A percentile compares a stretch with the other conserved stretches of the same genome.
Conservation (phyloP, 2,113 vertebrate species). For the Microtus pennsylvanicus region DNA sequence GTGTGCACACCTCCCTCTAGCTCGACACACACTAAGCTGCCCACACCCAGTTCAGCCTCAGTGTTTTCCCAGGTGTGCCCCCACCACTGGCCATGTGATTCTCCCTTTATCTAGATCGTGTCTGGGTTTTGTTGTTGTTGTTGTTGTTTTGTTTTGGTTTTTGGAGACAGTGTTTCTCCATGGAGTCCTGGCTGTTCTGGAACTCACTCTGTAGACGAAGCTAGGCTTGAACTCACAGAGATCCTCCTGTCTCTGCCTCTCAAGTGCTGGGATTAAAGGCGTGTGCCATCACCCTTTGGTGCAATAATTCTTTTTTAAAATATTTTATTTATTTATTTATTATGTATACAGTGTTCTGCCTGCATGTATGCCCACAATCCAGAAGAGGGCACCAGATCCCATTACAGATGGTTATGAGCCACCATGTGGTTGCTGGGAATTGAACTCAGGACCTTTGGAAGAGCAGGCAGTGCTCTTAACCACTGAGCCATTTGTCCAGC, state of each 20-base stretch:
- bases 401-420: too few relatives aligned
- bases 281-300: not conserved
- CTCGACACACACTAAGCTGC: not conserved
- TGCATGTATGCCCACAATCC: too few relatives aligned
- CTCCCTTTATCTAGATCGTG: not conserved
- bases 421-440: too few relatives aligned
- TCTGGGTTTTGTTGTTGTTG: not conserved
- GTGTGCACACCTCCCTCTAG: not conserved
- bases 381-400: too few relatives aligned
- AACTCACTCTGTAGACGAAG: not conserved
- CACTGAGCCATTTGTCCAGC: too few relatives aligned
- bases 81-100: not conserved
- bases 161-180: not conserved
- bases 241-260: not conserved
- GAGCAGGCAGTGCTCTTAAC: too few relatives aligned
- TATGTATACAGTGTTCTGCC: too few relatives aligned
- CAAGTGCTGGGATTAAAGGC: not conserved
- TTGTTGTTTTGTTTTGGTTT: not conserved
- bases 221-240: not conserved
- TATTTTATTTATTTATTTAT: too few relatives aligned
- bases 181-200: not conserved
- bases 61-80: not conserved
- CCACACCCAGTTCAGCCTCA: not conserved
- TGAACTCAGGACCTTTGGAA: too few relatives aligned
- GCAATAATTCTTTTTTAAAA: too few relatives aligned